Percentiles rank a stretch among this genome's conserved stretches.
Evolutionary conservation across 1,140 invertebrate species (phyloP).

Genomic region (Caenorhabditis brenneri): DNA sequence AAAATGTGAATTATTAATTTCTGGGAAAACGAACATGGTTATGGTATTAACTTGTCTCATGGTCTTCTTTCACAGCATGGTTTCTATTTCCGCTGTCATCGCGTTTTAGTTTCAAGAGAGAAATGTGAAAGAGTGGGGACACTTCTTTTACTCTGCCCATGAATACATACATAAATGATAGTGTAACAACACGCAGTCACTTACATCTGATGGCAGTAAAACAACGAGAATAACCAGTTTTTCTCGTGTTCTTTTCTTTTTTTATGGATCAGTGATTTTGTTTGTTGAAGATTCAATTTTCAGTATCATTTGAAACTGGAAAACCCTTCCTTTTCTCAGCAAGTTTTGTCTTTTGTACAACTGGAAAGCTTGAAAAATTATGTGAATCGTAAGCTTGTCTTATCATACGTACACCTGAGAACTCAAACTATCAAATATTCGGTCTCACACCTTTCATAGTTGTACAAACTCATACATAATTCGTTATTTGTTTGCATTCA

Average conservation of each 20-base stretch:
- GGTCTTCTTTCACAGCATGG: too few relatives aligned
- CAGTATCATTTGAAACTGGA: not conserved
- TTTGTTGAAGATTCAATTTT: not conserved
- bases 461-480: not conserved
- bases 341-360: too few relatives aligned
- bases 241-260: not conserved
- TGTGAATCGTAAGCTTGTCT: too few relatives aligned
- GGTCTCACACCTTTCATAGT: not conserved
- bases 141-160: not conserved
- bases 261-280: not conserved
- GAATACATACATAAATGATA: slow-evolving; percentile 19
- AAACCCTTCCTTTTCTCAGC: too few relatives aligned
- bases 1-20: too few relatives aligned
- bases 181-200: slow-evolving; percentile 1
- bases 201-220: not conserved
- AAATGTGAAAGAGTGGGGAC: not conserved
- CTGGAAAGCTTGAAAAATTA: too few relatives aligned
- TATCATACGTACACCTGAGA: too few relatives aligned
- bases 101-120: too few relatives aligned
- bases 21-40: too few relatives aligned
- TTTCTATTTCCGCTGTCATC: too few relatives aligned
- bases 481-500: slow-evolving; percentile 20
- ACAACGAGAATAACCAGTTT: slow-evolving; percentile 4
- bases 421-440: not conserved
- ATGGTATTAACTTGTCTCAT: too few relatives aligned